A percentile compares a stretch with the other conserved stretches of the same genome.
phyloP scores from a whole-genome alignment of 2,113 vertebrate species.

The Cyphomyrus discorhynchus region DNA sequence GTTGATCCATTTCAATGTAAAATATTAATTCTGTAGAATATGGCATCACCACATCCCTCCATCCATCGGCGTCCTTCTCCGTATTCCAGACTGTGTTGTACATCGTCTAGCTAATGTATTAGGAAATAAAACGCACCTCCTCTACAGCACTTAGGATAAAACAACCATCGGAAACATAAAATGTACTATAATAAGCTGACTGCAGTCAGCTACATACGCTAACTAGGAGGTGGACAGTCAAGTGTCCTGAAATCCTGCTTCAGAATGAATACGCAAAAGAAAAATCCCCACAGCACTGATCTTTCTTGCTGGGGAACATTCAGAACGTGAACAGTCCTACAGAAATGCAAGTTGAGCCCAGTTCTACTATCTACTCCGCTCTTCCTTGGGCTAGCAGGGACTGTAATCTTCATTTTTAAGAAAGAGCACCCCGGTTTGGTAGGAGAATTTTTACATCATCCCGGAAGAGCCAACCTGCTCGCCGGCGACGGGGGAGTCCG shows the following conservation, averaged over 20 bases:
- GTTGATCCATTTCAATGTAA: conserved; percentile 95
- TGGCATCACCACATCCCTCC: conserved; percentile 92
- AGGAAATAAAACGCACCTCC: conserved; percentile 23
- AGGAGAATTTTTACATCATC: conserved; percentile 38
- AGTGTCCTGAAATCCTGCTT: conserved; percentile 53
- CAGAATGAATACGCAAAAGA: conserved; percentile 37
- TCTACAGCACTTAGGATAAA: conserved; percentile 17
- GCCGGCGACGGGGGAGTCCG: neutral
- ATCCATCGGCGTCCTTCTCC: conserved; percentile 85
- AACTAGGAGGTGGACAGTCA: neutral
- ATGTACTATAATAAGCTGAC: conserved; percentile 14
- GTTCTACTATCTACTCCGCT: conserved; percentile 49
- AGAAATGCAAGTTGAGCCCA: conserved; percentile 52
- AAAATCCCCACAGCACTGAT: conserved; percentile 34
- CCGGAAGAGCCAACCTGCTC: conserved; percentile 40
- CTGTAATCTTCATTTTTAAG: conserved; percentile 48
- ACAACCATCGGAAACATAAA: conserved; percentile 11
- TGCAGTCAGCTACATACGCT: neutral
- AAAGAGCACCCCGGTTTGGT: conserved; percentile 36
- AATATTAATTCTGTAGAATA: conserved; percentile 96
- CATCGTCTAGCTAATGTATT: conserved; percentile 56
- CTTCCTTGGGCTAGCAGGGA: conserved; percentile 15
- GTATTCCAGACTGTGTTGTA: conserved; percentile 89
- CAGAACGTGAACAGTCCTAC: conserved; percentile 30
- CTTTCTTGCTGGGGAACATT: conserved; percentile 38